phyloP scores from a whole-genome alignment of 1,140 invertebrate genomes.

The Portunus trituberculatus region DNA sequence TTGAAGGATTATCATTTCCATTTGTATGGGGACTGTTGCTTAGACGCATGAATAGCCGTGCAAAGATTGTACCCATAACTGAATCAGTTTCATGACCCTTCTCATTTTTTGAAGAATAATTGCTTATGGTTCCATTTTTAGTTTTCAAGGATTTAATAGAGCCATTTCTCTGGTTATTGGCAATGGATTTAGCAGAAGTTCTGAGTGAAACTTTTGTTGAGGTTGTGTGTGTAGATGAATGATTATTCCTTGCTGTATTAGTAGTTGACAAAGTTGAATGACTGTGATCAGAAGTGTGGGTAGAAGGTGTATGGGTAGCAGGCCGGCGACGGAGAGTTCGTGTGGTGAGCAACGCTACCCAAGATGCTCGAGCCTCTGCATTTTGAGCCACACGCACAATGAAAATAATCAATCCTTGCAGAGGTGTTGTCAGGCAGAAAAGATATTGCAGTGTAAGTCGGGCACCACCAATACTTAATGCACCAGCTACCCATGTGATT shows the following conservation, averaged over 20 bases:
- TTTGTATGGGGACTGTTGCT: constrained; percentile 13
- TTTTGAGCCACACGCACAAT: constrained; percentile 82
- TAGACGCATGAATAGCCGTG: constrained; percentile 50
- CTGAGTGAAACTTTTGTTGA: constrained; percentile 57
- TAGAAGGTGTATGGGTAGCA: constrained; percentile 37
- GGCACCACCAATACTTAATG: constrained; percentile 81
- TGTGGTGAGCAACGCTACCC: constrained; percentile 80
- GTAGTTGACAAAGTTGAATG: constrained; percentile 57
- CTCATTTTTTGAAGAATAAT: background rate
- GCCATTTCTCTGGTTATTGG: constrained; percentile 46
- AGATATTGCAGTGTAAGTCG: constrained; percentile 82
- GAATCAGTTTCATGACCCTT: background rate
- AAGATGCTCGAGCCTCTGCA: constrained; percentile 82
- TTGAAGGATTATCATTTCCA: background rate
- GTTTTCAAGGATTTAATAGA: constrained; percentile 25
- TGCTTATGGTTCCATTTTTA: constrained; percentile 49
- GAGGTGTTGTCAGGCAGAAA: constrained; percentile 82
- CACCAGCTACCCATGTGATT: constrained; percentile 83
- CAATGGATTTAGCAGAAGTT: constrained; percentile 35
- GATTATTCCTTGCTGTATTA: constrained; percentile 42
- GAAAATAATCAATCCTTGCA: constrained; percentile 83
- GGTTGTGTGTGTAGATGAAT: constrained; percentile 44
- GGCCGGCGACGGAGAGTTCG: constrained; percentile 77
- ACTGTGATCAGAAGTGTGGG: constrained; percentile 63
- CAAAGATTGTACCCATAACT: constrained; percentile 54